phyloP scores from a whole-genome alignment of 2,113 vertebrate genomes.

The Vimba vimba region DNA sequence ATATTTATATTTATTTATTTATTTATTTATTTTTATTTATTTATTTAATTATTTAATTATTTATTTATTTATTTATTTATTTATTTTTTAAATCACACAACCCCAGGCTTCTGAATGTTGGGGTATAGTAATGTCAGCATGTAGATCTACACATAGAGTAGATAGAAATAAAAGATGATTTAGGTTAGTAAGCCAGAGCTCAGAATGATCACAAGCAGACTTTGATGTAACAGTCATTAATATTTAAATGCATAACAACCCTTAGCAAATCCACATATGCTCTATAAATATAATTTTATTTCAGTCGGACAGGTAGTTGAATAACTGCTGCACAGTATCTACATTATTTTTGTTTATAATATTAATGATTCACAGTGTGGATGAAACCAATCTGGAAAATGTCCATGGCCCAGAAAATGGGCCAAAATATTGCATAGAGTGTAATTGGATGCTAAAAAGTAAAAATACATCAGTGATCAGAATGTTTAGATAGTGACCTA shows the following conservation, averaged over 20 bases:
- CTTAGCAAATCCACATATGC: not conserved
- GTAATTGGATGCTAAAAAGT: not conserved
- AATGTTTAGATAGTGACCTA: not conserved
- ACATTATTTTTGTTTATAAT: not conserved
- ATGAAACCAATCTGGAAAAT: not conserved
- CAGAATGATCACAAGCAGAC: no score
- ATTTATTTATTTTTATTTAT: no score
- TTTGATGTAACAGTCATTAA: no score
- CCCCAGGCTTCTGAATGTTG: not conserved
- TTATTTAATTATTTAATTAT: no score
- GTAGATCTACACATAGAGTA: no score
- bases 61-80: not conserved
- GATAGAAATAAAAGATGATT: no score
- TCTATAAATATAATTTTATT: not conserved
- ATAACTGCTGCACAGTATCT: not conserved
- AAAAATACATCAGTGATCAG: not conserved
- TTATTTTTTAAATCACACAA: not conserved
- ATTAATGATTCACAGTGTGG: not conserved
- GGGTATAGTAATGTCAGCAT: not conserved
- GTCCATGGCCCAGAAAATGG: not conserved
- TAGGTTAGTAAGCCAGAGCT: no score
- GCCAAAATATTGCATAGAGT: not conserved
- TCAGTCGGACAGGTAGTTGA: not conserved
- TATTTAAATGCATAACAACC: not conserved
- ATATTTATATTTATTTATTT: no score